Conservation (phyloP, 1,140 invertebrate genomes). For the Procambarus virginalis region DNA sequence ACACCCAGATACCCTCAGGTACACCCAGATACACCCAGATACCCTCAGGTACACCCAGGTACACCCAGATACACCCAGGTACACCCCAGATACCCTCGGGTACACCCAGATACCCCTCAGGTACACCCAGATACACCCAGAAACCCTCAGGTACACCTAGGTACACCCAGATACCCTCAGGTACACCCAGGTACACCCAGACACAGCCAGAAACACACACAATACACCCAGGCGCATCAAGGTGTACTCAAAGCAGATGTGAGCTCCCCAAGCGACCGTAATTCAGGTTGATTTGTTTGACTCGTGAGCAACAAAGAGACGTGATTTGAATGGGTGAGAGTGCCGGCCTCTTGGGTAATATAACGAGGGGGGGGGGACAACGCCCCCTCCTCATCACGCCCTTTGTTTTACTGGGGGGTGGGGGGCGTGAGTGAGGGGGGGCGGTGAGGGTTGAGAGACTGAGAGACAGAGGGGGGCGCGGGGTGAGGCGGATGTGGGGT, state of each 20-base stretch:
- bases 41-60: background rate
- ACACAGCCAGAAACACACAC: slow-evolving; percentile 11
- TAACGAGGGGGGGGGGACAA: background rate
- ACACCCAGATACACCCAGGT: background rate
- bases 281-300: slow-evolving; percentile 36
- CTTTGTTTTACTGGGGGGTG: slow-evolving; percentile 7
- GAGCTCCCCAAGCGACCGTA: background rate
- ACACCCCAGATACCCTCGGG: background rate
- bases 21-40: background rate
- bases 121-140: slow-evolving; percentile 17
- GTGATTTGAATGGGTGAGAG: slow-evolving; percentile 36
- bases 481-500: background rate
- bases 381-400: background rate
- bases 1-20: background rate
- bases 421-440: background rate
- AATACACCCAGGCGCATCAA: background rate
- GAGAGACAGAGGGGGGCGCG: background rate
- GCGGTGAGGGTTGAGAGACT: background rate
- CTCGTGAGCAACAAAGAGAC: slow-evolving; percentile 22
- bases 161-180: background rate
- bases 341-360: background rate
- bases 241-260: background rate
- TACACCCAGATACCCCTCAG: no score
- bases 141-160: background rate
- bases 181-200: slow-evolving; percentile 15